Evolutionary conservation across 2,797 vertebrate species (phyloP).

Genomic region (Erpetoichthys calabaricus): DNA sequence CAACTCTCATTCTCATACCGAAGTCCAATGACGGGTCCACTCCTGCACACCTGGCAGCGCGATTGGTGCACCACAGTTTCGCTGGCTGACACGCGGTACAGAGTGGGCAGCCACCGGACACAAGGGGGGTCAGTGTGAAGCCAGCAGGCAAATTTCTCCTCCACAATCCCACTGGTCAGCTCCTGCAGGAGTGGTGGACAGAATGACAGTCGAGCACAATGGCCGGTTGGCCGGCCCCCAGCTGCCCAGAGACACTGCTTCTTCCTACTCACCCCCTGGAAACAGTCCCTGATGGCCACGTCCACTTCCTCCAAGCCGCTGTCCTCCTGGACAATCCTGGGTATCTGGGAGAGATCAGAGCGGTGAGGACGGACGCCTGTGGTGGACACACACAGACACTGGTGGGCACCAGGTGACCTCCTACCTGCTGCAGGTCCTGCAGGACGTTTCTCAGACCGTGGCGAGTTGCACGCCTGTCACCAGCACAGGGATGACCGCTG

Average conservation of each 20-base stretch:
- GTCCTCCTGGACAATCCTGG: conserved; percentile 52
- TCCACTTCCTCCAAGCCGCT: conserved; percentile 44
- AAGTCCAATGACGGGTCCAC: conserved; percentile 45
- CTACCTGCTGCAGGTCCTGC: conserved; percentile 65
- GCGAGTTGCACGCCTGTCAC: conserved; percentile 32
- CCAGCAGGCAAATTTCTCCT: conserved; percentile 62
- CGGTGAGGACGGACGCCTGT: too few relatives aligned
- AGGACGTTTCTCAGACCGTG: conserved; percentile 52
- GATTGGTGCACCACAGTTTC: conserved; percentile 47
- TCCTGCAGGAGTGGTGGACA: conserved; percentile 34
- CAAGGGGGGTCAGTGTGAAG: conserved; percentile 51
- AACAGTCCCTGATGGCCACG: conserved; percentile 45
- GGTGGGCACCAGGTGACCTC: not conserved
- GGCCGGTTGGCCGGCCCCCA: too few relatives aligned
- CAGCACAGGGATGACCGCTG: conserved; percentile 17
- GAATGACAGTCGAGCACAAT: too few relatives aligned
- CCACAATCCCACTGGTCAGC: conserved; percentile 28
- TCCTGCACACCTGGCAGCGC: conserved; percentile 56
- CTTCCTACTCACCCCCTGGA: conserved; percentile 38
- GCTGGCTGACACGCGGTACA: conserved; percentile 46
- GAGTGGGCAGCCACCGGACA: conserved; percentile 63
- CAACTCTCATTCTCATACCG: conserved; percentile 30
- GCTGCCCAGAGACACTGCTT: too few relatives aligned
- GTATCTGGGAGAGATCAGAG: conserved; percentile 45
- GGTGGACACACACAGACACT: too few relatives aligned